Evolutionary conservation across 2,113 vertebrate genomes (phyloP).

Genomic region (Hipposideros armiger): DNA sequence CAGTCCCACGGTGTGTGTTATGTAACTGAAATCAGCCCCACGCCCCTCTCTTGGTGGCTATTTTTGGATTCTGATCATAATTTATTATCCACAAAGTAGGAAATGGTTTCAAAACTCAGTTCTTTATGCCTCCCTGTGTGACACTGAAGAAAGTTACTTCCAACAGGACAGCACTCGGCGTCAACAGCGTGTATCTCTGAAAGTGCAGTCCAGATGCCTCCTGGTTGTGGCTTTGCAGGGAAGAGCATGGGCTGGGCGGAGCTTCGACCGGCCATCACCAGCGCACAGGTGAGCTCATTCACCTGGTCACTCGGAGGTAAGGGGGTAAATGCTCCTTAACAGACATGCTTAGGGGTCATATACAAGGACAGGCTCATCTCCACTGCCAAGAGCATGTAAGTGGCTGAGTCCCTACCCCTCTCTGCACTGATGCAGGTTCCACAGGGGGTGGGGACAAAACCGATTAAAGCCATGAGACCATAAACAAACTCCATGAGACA

Average conservation of each 20-base stretch:
- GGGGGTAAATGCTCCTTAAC: too few relatives aligned
- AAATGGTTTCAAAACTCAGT: slow-evolving; percentile 11
- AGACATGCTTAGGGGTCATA: fast-evolving
- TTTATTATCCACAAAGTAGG: not conserved
- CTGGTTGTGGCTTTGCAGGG: fast-evolving
- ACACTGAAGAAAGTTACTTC: not conserved
- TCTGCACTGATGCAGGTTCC: not conserved
- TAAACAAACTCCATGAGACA: fast-evolving
- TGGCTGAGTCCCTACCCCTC: not conserved
- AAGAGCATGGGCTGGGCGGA: too few relatives aligned
- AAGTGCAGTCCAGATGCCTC: not conserved
- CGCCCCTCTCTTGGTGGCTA: not conserved
- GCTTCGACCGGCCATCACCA: not conserved
- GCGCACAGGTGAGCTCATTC: not conserved
- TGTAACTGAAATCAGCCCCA: not conserved
- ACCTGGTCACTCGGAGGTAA: too few relatives aligned
- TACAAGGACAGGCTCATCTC: too few relatives aligned
- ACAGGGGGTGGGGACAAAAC: not conserved
- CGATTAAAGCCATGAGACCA: fast-evolving
- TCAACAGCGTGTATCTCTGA: not conserved
- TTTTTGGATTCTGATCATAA: slow-evolving; percentile 7
- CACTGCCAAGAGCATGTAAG: not conserved
- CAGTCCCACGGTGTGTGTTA: not conserved
- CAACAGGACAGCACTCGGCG: too few relatives aligned
- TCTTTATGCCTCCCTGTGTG: not conserved